Base-by-base conservation (phyloP, 2,797 vertebrate species). In the Pangasius mekongensis region DNA sequence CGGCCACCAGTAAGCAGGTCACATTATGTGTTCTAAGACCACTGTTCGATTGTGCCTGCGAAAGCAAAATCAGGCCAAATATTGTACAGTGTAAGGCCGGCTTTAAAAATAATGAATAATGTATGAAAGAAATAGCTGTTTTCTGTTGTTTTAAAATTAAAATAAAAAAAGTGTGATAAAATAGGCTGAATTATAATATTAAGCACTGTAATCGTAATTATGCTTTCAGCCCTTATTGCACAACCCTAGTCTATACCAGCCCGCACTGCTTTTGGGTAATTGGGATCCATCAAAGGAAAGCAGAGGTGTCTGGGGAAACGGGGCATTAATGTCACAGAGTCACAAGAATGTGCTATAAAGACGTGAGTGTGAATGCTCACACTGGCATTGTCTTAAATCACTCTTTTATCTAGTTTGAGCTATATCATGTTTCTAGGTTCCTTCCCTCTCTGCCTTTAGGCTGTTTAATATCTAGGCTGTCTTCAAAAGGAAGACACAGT, bases 361-460 rank as follows among this genome's bases (percentile, higher is more conserved):
- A 58, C 67, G 24, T 8, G 27, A 89, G 88, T 76, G 85, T 84
- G 85, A 89, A 89, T 84, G 54, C 77, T 83, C 58, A 58, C 87
- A 18, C 78, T 71, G 78, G 39, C 83, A 87, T 87, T 86, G 60
- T 71, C 83, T 84, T 87, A 84, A 91, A 83, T 80, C n/a, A 73
- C 30, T 43, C 52, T 69, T 24, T 86, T 67, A 83, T 87, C 86
- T 71, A 27, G 74, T 85, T 85, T 24, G 85, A 84, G 47, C 62
- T 60, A 64, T 88, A 62, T 90, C 84, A 33, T 76, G 89, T 90
- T 89, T 87, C 82, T 69, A 30, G 52, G 58, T 84, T 87, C 39
- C 3, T 43, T 83, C 60, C 43, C 30, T n/a, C 73, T 87, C 49
- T 66, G 11, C 47, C 88, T 78, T 80, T 24, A 47, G 87, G 88